Evolutionary conservation across 2,797 vertebrate species (phyloP).

Genomic region (Serranus cabrilla): DNA sequence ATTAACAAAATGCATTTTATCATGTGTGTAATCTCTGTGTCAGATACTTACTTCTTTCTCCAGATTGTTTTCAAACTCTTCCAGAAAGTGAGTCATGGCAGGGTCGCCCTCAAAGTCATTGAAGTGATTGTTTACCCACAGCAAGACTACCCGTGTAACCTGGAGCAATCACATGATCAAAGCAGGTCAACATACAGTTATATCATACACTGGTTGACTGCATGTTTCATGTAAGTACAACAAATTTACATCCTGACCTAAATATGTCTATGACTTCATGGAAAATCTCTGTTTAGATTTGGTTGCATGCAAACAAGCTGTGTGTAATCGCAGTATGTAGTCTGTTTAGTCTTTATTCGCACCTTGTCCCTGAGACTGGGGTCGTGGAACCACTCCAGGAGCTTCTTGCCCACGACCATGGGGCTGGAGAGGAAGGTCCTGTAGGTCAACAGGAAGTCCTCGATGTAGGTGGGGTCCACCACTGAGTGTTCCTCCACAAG

Average conservation of each 20-base stretch:
- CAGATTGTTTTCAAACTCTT: constrained; percentile 99
- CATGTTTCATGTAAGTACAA: not conserved
- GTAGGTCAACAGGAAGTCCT: constrained; percentile 98
- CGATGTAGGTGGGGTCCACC: constrained; percentile 98
- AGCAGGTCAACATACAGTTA: constrained; percentile 23
- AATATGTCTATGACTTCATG: not conserved
- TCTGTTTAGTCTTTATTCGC: not conserved
- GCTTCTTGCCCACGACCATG: constrained; percentile 99
- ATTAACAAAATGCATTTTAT: rapidly evolving
- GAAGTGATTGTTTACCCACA: constrained; percentile 99
- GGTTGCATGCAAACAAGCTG: not conserved
- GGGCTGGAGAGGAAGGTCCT: constrained; percentile 99
- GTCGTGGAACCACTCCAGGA: constrained; percentile 99
- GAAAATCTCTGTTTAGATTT: not conserved
- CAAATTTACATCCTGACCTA: not conserved
- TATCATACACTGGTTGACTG: not conserved
- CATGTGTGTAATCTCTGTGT: rapidly evolving
- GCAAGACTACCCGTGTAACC: constrained; percentile 99
- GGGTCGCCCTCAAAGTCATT: constrained; percentile 99
- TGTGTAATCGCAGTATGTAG: too few relatives aligned
- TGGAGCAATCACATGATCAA: constrained; percentile 67
- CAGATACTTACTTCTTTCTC: constrained; percentile 93
- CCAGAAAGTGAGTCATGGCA: constrained; percentile 97
- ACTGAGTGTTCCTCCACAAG: constrained; percentile 99
- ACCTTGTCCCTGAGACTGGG: constrained; percentile 99